phyloP scores from a whole-genome alignment of 1,140 invertebrate species.

The Latrodectus geometricus region DNA sequence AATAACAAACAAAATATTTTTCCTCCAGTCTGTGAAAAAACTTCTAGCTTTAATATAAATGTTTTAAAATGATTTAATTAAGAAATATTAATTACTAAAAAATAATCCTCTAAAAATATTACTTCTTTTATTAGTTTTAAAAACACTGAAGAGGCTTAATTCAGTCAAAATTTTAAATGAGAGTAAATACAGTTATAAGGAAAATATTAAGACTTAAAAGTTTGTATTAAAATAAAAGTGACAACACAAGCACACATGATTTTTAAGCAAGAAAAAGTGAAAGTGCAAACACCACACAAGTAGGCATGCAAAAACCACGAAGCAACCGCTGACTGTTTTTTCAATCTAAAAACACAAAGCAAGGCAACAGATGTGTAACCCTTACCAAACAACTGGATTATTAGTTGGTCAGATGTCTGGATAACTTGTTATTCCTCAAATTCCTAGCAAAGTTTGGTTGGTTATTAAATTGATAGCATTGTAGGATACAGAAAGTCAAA shows the following conservation, averaged over 20 bases:
- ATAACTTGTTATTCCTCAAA: conserved; percentile 55
- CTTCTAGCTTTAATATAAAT: too few relatives aligned
- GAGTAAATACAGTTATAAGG: background rate
- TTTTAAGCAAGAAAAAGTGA: conserved; percentile 56
- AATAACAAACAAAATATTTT: too few relatives aligned
- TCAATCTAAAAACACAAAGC: conserved; percentile 62
- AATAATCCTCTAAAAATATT: too few relatives aligned
- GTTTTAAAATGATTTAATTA: too few relatives aligned
- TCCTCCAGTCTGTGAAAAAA: too few relatives aligned
- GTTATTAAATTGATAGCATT: conserved; percentile 57
- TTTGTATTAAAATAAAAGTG: conserved; percentile 31
- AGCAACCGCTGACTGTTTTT: conserved; percentile 56
- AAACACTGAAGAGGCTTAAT: background rate
- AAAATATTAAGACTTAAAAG: background rate
- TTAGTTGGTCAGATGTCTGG: conserved; percentile 27
- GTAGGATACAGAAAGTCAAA: conserved; percentile 40
- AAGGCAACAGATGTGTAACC: conserved; percentile 58
- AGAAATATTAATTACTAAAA: too few relatives aligned
- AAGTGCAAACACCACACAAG: conserved; percentile 57
- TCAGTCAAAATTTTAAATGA: background rate
- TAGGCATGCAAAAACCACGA: conserved; percentile 55
- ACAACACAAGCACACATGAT: conserved; percentile 56
- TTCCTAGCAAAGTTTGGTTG: conserved; percentile 58
- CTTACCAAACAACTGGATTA: conserved; percentile 59
- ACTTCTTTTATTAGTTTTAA: too few relatives aligned